Percentiles rank a stretch among this genome's conserved stretches.
These are phyloP conservation scores for Amblyraja radiata DNA, from an alignment of 2,797 vertebrate genomes.

Conservation along the genomic window DNA sequence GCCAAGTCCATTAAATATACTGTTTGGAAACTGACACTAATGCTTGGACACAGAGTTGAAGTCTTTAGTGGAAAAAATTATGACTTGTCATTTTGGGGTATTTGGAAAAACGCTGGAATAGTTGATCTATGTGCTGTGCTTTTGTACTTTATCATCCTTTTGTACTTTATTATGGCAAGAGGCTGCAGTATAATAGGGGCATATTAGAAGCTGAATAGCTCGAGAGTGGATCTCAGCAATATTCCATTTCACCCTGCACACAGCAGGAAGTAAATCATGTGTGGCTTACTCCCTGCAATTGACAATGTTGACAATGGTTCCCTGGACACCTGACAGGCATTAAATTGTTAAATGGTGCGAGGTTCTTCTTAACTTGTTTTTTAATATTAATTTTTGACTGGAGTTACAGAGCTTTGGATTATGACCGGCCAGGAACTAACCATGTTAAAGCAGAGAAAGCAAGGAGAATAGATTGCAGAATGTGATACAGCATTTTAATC, in stretches of 20 bases:
- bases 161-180: background rate
- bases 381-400: slow-evolving; percentile 39
- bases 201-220: slow-evolving; percentile 24
- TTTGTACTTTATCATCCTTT: background rate
- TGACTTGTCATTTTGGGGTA: background rate
- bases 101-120: background rate
- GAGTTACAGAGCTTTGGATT: slow-evolving; percentile 21
- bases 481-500: slow-evolving; percentile 30
- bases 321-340: slow-evolving; percentile 42
- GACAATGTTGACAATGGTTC: slow-evolving; percentile 40
- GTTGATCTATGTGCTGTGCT: background rate
- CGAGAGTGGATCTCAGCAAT: slow-evolving; percentile 44
- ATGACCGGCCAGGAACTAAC: slow-evolving; percentile 19
- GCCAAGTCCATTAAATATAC: background rate
- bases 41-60: background rate
- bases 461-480: background rate
- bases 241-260: slow-evolving; percentile 40
- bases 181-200: background rate
- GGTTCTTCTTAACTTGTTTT: slow-evolving; percentile 18
- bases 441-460: slow-evolving; percentile 4
- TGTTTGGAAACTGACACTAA: background rate
- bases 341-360: slow-evolving; percentile 41
- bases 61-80: background rate
- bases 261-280: background rate
- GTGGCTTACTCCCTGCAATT: slow-evolving; percentile 41